Base-by-base conservation (phyloP, 2,888 invertebrate genomes). In the Dasysyrphus albostriatus region DNA sequence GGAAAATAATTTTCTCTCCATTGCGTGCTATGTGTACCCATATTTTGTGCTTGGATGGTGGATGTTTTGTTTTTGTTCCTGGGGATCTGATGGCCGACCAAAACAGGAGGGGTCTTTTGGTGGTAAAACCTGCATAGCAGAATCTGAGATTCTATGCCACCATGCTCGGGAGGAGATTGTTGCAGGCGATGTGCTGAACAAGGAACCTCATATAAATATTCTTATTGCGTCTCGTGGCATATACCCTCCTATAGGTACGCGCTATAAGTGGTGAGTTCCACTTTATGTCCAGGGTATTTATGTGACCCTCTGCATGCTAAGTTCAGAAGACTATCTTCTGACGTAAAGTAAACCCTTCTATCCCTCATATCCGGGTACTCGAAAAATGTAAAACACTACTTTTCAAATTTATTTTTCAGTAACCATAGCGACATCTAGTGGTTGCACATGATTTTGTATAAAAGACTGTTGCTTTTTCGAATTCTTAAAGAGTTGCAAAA, bases 1-100 rank as follows among this genome's bases (percentile, higher is more conserved):
- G 81, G 76, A 82, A 81, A 81, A 85, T 74, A 51, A 74, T 58
- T 63, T 80, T 73, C 80, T 80, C 80, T 73, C 73, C 54, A 32
- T 65, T 72, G 76, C 67, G 65, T 72, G 61, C 14, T 61, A 61
- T 39, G 19, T 42, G 39, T 42, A 61, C 42, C 61, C 24, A 37
- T 32, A 44, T 24, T 32, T 24, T 32, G 19, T 44, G 19, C 56
- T 58, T 79, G 39, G 32, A 24, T 32, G 56, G 47, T 79, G 39
- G 32, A 24, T 32, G 56, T 34, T 73, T 16, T 24, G 56, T 34
- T 73, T 16, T 24, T 58, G 67, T 19, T 54, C 54, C 54, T 76
- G 44, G 47, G 49, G 58, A 58, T 19, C 2, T 8, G 47, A 44
- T 47, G 19, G 61, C 19, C 16, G 29, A 65, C 65, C 29, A 42